Percentiles rank a stretch among this genome's conserved stretches.
These are phyloP conservation scores for Chironomus striatipennis DNA, from an alignment of 1,140 invertebrate species.

Conservation along the genomic window DNA sequence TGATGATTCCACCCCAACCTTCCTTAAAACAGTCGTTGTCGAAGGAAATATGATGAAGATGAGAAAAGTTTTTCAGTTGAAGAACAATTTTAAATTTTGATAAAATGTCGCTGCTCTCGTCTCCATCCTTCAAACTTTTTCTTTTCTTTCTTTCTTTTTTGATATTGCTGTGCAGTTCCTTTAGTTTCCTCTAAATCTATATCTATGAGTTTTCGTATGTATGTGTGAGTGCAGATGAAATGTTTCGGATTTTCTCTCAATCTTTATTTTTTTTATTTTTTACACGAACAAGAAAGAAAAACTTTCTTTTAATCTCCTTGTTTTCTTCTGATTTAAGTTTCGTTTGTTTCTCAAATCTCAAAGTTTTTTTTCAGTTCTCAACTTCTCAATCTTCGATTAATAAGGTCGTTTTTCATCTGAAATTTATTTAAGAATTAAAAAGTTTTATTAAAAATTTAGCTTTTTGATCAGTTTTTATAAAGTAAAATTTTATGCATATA, in stretches of 20 bases:
- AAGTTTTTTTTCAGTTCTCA: not conserved
- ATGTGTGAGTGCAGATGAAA: not conserved
- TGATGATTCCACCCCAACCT: not conserved
- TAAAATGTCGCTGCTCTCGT: not conserved
- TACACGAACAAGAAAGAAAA: conserved; percentile 5
- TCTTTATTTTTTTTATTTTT: too few species aligned
- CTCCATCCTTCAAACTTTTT: conserved; percentile 3
- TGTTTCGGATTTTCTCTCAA: too few species aligned
- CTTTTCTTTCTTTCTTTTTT: not conserved
- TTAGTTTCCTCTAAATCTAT: not conserved
- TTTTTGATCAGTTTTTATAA: not conserved
- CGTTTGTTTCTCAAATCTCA: conserved; percentile 8
- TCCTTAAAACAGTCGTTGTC: conserved; percentile 4
- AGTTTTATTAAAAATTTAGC: not conserved
- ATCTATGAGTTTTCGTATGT: not conserved
- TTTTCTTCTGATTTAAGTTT: not conserved
- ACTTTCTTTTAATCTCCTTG: conserved; percentile 9
- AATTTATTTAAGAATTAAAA: not conserved
- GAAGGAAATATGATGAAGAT: conserved; percentile 7
- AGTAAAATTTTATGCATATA: not conserved
- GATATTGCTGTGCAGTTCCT: not conserved
- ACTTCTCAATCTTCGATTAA: conserved; percentile 8
- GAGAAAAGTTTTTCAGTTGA: conserved; percentile 17
- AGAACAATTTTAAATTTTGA: conserved; percentile 20
- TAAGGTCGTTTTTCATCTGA: conserved; percentile 1